phyloP scores from a whole-genome alignment of 2,888 invertebrate genomes.

The Mimas tiliae region DNA sequence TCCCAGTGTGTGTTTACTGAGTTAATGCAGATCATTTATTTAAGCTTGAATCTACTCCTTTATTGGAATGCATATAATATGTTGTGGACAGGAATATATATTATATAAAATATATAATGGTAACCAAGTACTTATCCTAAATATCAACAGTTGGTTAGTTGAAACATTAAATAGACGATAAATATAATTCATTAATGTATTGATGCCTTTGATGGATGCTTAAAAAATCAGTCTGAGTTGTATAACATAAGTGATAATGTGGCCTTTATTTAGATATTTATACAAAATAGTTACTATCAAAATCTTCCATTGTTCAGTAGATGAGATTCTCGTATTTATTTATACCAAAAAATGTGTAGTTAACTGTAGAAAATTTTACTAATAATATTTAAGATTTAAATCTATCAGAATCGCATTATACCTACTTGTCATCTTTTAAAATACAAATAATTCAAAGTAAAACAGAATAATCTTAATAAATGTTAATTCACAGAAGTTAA shows the following conservation, averaged over 20 bases:
- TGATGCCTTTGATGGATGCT: slow-evolving; percentile 12
- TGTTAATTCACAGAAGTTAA: slow-evolving; percentile 1
- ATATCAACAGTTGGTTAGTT: not conserved
- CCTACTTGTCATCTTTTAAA: slow-evolving; percentile 2
- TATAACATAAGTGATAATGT: slow-evolving; percentile 69
- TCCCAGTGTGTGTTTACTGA: not conserved
- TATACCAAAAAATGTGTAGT: slow-evolving; percentile 14
- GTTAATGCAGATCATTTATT: not conserved
- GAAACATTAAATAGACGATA: not conserved
- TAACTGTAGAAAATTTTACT: slow-evolving; percentile 7
- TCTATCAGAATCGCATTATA: not conserved
- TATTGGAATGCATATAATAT: too few species aligned
- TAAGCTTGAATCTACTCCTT: too few species aligned
- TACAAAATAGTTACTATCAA: slow-evolving; percentile 50
- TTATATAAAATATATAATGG: too few species aligned
- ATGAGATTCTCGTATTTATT: slow-evolving; percentile 18
- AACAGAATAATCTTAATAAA: not conserved
- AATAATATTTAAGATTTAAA: slow-evolving; percentile 6
- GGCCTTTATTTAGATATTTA: slow-evolving; percentile 68
- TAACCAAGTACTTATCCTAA: too few species aligned
- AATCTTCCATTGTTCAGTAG: slow-evolving; percentile 70
- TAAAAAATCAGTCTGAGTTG: slow-evolving; percentile 14
- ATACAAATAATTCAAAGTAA: not conserved
- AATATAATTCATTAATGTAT: not conserved
- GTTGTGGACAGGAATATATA: too few species aligned